Conservation (phyloP, 2,113 vertebrate genomes). For the Gambusia affinis region DNA sequence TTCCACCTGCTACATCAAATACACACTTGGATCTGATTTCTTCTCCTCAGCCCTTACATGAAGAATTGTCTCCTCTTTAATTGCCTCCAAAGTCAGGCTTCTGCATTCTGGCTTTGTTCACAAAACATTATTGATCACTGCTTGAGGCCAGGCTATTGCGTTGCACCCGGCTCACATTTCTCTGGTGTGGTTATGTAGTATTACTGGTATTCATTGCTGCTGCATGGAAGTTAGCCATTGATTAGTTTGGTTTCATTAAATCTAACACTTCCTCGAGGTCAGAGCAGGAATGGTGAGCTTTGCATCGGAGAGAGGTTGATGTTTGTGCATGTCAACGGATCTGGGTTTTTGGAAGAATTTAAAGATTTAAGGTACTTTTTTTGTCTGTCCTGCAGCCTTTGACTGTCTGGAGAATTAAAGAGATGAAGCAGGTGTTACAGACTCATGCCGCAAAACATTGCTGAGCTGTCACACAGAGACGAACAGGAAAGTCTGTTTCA, state of each 20-base stretch:
- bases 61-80: slow-evolving; percentile 51
- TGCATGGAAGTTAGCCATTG: slow-evolving; percentile 29
- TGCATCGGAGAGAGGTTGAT: slow-evolving; percentile 41
- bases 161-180: slow-evolving; percentile 32
- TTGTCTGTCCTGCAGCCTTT: slow-evolving; percentile 12
- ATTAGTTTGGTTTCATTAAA: slow-evolving; percentile 51
- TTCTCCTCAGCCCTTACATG: slow-evolving; percentile 30
- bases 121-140: slow-evolving; percentile 60
- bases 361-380: slow-evolving; percentile 12
- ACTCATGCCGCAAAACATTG: neutral
- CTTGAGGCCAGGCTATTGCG: slow-evolving; percentile 36
- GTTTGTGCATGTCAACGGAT: slow-evolving; percentile 16
- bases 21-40: slow-evolving; percentile 8
- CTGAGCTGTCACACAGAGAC: too few relatives aligned
- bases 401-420: slow-evolving; percentile 62
- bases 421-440: slow-evolving; percentile 20
- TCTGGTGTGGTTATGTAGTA: slow-evolving; percentile 10
- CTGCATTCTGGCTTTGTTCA: slow-evolving; percentile 35
- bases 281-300: slow-evolving; percentile 14
- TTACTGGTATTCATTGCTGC: slow-evolving; percentile 12
- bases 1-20: neutral
- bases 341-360: slow-evolving; percentile 1
- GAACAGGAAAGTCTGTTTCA: too few relatives aligned
- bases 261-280: slow-evolving; percentile 22
- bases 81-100: slow-evolving; percentile 37